Percentiles rank a stretch among this genome's conserved stretches.
Evolutionary conservation across 2,113 vertebrate genomes (phyloP).

Genomic region (Oenanthe oenanthe): DNA sequence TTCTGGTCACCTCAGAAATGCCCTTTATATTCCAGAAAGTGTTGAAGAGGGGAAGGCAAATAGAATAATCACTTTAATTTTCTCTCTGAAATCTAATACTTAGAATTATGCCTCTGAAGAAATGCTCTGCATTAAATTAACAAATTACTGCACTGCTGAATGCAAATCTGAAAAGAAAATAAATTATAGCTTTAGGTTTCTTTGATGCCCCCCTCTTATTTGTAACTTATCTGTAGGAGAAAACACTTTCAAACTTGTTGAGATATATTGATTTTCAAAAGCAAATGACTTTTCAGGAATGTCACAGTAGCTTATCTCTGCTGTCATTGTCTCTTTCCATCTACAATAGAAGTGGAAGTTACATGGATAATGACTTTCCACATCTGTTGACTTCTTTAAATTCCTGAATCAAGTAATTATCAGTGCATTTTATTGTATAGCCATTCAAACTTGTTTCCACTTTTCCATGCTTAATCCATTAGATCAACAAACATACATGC

Average conservation of each 20-base stretch:
- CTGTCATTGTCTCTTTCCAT: neutral
- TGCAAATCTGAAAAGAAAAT: neutral
- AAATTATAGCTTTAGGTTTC: neutral
- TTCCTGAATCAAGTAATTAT: neutral
- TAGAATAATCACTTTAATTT: neutral
- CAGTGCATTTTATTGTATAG: neutral
- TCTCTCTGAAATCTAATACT: neutral
- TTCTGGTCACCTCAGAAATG: neutral
- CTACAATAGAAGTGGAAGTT: neutral
- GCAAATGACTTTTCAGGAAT: neutral
- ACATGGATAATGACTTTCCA: neutral
- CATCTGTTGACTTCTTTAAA: neutral
- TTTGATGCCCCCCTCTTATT: neutral
- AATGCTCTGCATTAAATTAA: neutral
- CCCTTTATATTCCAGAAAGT: neutral
- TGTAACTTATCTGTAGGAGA: neutral
- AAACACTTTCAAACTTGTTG: neutral
- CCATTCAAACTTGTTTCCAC: neutral
- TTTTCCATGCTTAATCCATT: neutral
- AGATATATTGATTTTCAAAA: slow-evolving; percentile 14
- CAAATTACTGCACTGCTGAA: neutral
- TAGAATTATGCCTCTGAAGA: neutral
- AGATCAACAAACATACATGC: neutral
- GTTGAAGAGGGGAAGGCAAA: neutral
- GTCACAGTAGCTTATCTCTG: neutral